phyloP scores from a whole-genome alignment of 1,140 invertebrate species.

The Heliconius hermathena region DNA sequence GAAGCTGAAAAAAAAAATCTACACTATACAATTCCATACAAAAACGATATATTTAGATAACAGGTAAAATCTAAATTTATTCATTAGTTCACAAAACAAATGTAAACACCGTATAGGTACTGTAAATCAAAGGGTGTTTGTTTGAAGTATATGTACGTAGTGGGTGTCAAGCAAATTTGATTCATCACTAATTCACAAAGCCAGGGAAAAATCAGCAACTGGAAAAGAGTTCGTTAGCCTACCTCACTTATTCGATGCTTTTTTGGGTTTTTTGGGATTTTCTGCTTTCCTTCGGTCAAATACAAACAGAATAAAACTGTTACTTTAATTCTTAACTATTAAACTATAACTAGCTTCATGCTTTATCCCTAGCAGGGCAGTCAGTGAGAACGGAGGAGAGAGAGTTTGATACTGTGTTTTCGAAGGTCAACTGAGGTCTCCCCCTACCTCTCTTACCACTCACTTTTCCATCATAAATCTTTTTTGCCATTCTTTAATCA shows the following conservation, averaged over 20 bases:
- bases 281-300: background rate
- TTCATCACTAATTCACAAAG: constrained; percentile 4
- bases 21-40: background rate
- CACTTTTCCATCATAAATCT: no score
- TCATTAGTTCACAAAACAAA: background rate
- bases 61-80: background rate
- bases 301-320: no score
- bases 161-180: background rate
- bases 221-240: constrained; percentile 3
- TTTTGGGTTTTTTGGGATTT: background rate
- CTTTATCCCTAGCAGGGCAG: no score
- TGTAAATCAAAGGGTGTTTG: background rate
- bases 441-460: no score
- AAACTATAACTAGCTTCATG: no score
- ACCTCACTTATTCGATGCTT: background rate
- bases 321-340: no score
- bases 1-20: no score
- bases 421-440: no score
- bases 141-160: background rate
- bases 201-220: background rate
- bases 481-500: no score
- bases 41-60: background rate
- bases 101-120: background rate
- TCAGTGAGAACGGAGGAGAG: no score
- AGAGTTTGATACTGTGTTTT: no score